Evolutionary conservation across 2,113 vertebrate species (phyloP), one percentile per base, ranked within the genome.

Genomic region (Felis chaus): DNA sequence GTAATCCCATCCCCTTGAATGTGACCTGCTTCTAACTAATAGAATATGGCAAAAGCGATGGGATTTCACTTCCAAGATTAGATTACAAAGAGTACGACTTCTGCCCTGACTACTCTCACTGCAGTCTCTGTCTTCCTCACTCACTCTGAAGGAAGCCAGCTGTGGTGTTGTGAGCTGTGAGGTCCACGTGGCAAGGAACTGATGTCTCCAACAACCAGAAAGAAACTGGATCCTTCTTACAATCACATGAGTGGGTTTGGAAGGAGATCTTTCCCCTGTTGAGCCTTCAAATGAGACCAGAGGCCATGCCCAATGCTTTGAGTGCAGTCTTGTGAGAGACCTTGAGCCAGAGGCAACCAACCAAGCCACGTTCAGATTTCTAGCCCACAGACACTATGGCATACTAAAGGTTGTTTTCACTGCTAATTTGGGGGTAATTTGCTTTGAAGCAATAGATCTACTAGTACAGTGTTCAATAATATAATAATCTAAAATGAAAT

Each of bases 401-500:
- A 48, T 53, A 86, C 63, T 39, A 57, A 80, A 95, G 91, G 45
- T 27, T 89, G 9, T 89, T 39, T 89, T 89, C 69, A 21, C 66
- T 89, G 31, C 33, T 50, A 36, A 66, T 69, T 89, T 80, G 7
- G 19, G 15, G 16, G 16, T 45, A 85, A 85, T 71, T 61, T 89
- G 61, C 76, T 89, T 81, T 95, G 50, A 95, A 92, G 29, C 41
- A 76, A 96, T 71, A 89, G n/a, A 63, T 89, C 85, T 61, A 19
- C 16, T 78, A 69, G 25, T 65, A 78, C 11, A 65, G 45, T 91
- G 39, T 89, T 89, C 50, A 81, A 36, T 76, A 33, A 89, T 78
- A 76, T 74, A 84, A 61, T 66, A 45, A 88, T 85, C 36, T 33
- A 82, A 91, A 84, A 83, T 78, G 80, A 69, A 66, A 39, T 39